Evolutionary conservation across 1,140 invertebrate genomes (phyloP).

Genomic region (Diorhabda sublineata): DNA sequence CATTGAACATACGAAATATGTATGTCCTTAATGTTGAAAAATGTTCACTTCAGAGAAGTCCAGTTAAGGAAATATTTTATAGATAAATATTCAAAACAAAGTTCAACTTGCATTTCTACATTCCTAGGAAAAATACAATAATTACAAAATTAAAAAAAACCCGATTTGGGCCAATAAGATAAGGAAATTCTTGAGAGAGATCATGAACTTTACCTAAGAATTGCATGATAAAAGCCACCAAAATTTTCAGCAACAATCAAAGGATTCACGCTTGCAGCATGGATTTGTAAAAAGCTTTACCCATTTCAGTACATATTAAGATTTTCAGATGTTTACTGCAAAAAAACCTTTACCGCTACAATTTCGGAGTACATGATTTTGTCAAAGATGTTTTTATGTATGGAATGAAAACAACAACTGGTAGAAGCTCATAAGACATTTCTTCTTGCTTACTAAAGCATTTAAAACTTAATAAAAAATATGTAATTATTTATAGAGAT

Average conservation of each 20-base stretch:
- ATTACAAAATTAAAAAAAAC: not conserved
- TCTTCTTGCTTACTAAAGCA: not conserved
- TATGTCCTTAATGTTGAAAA: not conserved
- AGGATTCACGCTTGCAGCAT: not conserved
- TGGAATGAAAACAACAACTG: not conserved
- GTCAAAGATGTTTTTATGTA: not conserved
- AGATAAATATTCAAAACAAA: not conserved
- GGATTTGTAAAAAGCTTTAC: not conserved
- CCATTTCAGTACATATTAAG: not conserved
- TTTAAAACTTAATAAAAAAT: not conserved
- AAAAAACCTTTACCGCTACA: not conserved
- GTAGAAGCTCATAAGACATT: not conserved
- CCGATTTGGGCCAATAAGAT: not conserved
- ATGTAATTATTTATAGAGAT: not conserved
- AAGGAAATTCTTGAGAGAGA: not conserved
- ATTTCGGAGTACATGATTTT: not conserved
- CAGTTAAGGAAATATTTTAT: not conserved
- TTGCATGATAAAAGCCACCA: not conserved
- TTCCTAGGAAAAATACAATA: not conserved
- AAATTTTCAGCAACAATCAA: not conserved
- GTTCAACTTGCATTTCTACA: not conserved
- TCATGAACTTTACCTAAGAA: not conserved
- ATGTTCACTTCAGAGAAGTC: not conserved
- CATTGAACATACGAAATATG: not conserved
- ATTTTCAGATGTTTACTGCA: not conserved